Evolutionary conservation across 2,888 invertebrate genomes (phyloP).

Genomic region (Polymixis flavicincta): DNA sequence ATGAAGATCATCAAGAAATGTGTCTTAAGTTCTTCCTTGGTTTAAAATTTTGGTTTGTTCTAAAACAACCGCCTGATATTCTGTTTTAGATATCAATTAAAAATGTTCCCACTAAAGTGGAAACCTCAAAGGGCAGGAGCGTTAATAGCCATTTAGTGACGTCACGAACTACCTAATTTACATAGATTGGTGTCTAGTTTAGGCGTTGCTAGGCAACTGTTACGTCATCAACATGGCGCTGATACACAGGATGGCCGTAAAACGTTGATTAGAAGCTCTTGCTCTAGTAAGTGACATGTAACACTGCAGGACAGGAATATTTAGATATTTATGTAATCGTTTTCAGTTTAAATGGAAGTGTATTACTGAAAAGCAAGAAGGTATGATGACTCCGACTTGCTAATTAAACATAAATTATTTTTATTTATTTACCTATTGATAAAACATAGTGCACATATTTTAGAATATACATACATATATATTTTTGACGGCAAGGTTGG

Average conservation of each 20-base stretch:
- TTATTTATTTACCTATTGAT: no score
- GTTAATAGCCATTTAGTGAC: slow-evolving; percentile 53
- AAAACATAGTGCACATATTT: no score
- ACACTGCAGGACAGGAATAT: slow-evolving; percentile 42
- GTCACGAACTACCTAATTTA: slow-evolving; percentile 61
- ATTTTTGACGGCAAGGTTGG: no score
- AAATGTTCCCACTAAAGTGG: slow-evolving; percentile 17
- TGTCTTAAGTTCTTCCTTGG: background rate
- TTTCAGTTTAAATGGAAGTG: no score
- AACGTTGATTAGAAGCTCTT: slow-evolving; percentile 69
- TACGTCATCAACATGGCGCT: slow-evolving; percentile 61
- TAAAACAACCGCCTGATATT: background rate
- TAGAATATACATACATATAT: no score
- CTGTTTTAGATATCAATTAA: slow-evolving; percentile 36
- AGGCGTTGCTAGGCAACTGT: slow-evolving; percentile 67
- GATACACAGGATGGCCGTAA: slow-evolving; percentile 63
- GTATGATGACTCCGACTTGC: no score
- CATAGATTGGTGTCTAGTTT: slow-evolving; percentile 60
- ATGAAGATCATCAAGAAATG: background rate
- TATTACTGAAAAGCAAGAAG: no score
- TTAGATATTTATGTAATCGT: background rate
- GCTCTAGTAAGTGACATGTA: slow-evolving; percentile 49
- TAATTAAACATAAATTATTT: no score
- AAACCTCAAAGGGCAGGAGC: slow-evolving; percentile 33
- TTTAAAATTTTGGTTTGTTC: background rate